Percentiles rank a stretch among this genome's conserved stretches.
Evolutionary conservation across 2,888 invertebrate genomes (phyloP).

Genomic region (Athalia cordata): DNA sequence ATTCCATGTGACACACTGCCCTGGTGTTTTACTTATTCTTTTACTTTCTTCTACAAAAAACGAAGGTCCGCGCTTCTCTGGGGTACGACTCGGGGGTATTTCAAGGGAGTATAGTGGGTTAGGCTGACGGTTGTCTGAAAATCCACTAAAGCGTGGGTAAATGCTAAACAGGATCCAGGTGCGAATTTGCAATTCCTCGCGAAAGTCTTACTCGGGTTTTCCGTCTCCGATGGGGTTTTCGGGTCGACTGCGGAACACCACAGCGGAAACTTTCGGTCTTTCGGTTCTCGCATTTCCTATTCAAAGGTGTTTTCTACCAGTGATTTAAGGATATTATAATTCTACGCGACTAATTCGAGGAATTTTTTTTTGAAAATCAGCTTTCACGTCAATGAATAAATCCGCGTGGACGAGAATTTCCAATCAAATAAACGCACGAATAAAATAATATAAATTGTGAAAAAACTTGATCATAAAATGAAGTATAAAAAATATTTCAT

Average conservation of each 20-base stretch:
- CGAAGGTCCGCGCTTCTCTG: slow-evolving; percentile 11
- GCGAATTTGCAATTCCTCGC: slow-evolving; percentile 42
- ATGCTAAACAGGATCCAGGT: slow-evolving; percentile 43
- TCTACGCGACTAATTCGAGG: slow-evolving; percentile 12
- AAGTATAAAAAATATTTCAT: slow-evolving; percentile 19
- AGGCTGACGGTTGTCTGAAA: slow-evolving; percentile 38
- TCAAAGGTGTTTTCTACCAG: slow-evolving; percentile 6
- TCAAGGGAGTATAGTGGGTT: slow-evolving; percentile 8
- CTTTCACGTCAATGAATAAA: neutral
- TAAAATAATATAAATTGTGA: neutral
- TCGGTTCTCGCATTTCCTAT: slow-evolving; percentile 21
- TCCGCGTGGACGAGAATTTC: neutral
- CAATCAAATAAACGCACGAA: neutral
- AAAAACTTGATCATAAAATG: neutral
- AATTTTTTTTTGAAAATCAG: neutral
- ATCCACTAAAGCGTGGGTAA: slow-evolving; percentile 43
- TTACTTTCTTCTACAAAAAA: neutral
- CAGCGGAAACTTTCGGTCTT: slow-evolving; percentile 16
- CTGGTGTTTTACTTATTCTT: too few species aligned
- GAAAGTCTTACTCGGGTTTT: slow-evolving; percentile 29
- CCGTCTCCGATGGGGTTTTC: slow-evolving; percentile 14
- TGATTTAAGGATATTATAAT: slow-evolving; percentile 31
- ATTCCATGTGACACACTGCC: too few species aligned
- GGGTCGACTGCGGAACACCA: slow-evolving; percentile 7
- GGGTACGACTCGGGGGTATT: slow-evolving; percentile 10